Evolutionary conservation across 2,888 invertebrate species (phyloP).

Genomic region (Thymelicus sylvestris): DNA sequence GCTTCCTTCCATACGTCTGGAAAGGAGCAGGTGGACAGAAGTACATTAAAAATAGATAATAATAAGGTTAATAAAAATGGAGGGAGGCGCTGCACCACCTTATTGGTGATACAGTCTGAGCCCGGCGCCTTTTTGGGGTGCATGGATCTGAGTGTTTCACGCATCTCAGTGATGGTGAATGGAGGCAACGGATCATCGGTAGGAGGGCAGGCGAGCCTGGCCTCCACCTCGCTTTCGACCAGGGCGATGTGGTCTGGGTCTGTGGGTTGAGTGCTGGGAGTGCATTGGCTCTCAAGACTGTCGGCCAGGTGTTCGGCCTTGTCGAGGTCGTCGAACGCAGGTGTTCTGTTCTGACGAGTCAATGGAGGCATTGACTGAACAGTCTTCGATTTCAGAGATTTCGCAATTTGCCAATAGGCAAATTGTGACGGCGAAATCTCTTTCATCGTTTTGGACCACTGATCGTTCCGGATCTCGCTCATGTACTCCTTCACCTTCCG

Average conservation of each 20-base stretch:
- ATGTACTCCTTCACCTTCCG: neutral
- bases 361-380: conserved; percentile 1
- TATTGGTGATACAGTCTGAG: neutral
- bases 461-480: neutral
- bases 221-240: conserved; percentile 1
- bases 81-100: neutral
- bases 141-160: neutral
- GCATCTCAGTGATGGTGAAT: neutral
- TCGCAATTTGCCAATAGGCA: neutral
- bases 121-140: conserved; percentile 1
- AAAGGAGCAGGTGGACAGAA: neutral
- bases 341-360: neutral
- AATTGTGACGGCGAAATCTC: neutral
- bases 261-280: neutral
- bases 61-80: neutral
- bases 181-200: neutral
- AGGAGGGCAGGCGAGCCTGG: neutral
- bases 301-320: conserved; percentile 35
- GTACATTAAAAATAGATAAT: neutral
- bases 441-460: neutral
- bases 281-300: conserved; percentile 30
- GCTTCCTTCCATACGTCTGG: conserved; percentile 1
- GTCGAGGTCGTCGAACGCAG: conserved; percentile 4
- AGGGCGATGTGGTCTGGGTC: neutral
- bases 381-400: conserved; percentile 3